Evolutionary conservation across 2,888 invertebrate genomes (phyloP), one percentile per base, ranked within the genome.

Genomic region (Bembecia ichneumoniformis): DNA sequence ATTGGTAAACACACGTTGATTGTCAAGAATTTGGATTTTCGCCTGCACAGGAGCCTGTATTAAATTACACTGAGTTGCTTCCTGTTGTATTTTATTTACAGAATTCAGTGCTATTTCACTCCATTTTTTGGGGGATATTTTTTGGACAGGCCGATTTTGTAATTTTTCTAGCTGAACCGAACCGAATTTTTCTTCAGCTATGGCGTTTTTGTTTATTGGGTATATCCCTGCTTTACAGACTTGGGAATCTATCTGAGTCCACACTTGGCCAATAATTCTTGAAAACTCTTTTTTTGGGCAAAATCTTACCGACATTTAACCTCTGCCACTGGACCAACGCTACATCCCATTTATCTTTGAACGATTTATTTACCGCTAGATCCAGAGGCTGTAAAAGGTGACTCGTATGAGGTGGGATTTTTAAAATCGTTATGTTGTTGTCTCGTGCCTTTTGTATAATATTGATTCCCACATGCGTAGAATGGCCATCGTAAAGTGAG

Each of bases 351-450:
- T 35, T 34, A 13, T 47, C 47, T 47, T 47, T 47, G 15, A 47
- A 47, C 15, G 47, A 47, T 15, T 47, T 47, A 34, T 47, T 47
- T 47, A 47, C 47, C 15, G 47, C 47, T 15, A 47, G 35, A 47
- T 47, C 47, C 35, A 47, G 35, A 34, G 47, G 47, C 47, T 47
- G 47, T 47, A 47, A 47, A 15, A 47, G 35, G 35, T 47, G 47
- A 13, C 47, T 47, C 15, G 47, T 47, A 35, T 47, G 47, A 34
- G 47, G 47, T 10, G 47, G 47, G 35, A 35, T 47, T 47, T 47
- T 47, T 10, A 47, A 35, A 47, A 47, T 47, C 35, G 47, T 47
- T 5, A 35, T 47, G 10, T 47, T 34, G 11, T 7, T 11, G 11
- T 7, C 35, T 35, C 35, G 35, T 7, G 35, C 35, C 11, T 35